Evolutionary conservation across 2,797 vertebrate genomes (phyloP), one percentile per base, ranked within the genome.

Genomic region (Discoglossus pictus): DNA sequence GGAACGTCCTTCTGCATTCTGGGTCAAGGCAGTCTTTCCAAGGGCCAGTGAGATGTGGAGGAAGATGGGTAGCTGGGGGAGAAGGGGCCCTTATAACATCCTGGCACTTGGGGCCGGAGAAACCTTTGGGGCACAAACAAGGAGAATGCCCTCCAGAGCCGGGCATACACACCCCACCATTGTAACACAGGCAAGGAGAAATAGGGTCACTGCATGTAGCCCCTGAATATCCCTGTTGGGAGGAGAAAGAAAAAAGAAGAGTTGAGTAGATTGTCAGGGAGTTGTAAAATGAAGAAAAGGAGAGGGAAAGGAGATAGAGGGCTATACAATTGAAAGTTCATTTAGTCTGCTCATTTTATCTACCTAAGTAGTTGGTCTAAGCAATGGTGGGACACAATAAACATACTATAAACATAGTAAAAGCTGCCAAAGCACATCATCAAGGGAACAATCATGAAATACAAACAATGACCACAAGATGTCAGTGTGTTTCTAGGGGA

Each of bases 1-100:
- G 83, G 73, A 95, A 96, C 78, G 88, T 91, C 50, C 58, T 78
- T 72, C 85, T 85, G 61, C 94, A 95, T 25, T 85, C 88, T 61
- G 55, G 74, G 43, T 61, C 11, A 0, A 79, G 82, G 74, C 94
- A 95, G 27, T 81, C 80, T 34, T 78, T 76, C 92, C 93, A 94
- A 1, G 92, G 90, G 44, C 93, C 91, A 1, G 64, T 72, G 46
- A 81, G 48, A 2, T 77, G 78, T 20, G 83, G 61, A 2, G 83
- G 79, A 54, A 78, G 83, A 52, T 75, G 74, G 18, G 4, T 76
- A 55, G 34, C 75, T 80, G 7, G 68, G 73, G 11, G 71, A 67
- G 1, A 71, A 70, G 3, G 35, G 21, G 23, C 46, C 9, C 4
- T 17, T 31, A 4, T 18, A 20, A n/a, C 18, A 13, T 55, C 21